Conservation (phyloP, 2,113 vertebrate genomes). For the Turnix velox region DNA sequence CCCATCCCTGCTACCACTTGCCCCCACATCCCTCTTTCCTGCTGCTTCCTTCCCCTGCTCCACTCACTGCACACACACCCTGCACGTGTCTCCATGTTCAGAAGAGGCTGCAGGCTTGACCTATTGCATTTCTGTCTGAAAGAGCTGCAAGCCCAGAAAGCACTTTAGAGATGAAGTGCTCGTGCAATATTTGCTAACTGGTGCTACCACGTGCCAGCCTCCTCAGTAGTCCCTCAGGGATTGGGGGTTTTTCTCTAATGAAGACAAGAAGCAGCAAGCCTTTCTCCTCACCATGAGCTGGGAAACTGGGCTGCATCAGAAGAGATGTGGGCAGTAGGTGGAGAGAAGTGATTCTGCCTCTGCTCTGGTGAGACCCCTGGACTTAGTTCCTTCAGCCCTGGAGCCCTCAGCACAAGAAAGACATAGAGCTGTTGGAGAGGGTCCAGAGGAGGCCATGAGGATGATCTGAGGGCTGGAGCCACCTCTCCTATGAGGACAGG, state of each 20-base stretch:
- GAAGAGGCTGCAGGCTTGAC: background rate
- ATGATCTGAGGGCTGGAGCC: no score
- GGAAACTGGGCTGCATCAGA: no score
- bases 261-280: background rate
- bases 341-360: no score
- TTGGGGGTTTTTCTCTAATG: background rate
- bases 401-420: no score
- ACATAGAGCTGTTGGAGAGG: no score
- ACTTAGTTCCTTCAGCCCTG: no score
- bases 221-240: background rate
- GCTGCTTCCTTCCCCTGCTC: background rate
- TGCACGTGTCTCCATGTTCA: background rate
- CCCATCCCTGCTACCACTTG: background rate
- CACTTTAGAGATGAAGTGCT: background rate
- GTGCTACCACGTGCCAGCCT: background rate
- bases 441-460: no score
- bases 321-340: no score
- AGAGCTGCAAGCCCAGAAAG: constrained; percentile 6
- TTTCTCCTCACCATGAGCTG: rapidly evolving
- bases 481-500: no score
- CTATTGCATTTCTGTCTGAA: background rate
- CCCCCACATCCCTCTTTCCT: background rate
- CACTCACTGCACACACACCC: rapidly evolving
- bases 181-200: background rate
- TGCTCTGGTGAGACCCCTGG: no score